A percentile compares a stretch with the other conserved stretches of the same genome.
phyloP scores from a whole-genome alignment of 2,797 vertebrate genomes.

The Adrianichthys oophorus region DNA sequence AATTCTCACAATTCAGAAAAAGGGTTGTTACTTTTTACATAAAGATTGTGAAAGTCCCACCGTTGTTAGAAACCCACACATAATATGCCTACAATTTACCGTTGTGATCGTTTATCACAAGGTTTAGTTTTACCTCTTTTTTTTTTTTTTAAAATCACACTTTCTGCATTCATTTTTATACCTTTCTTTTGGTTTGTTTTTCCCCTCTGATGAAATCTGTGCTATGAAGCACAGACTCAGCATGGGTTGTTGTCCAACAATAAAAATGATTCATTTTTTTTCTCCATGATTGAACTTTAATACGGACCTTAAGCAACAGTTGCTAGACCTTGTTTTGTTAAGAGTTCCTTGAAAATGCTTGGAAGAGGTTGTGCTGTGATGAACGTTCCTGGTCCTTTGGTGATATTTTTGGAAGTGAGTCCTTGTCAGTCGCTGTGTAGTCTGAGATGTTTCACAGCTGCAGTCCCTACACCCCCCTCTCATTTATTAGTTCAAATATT shows the following conservation, averaged over 20 bases:
- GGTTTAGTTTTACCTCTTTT: slow-evolving; percentile 61
- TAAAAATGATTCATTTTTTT: neutral
- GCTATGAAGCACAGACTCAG: slow-evolving; percentile 19
- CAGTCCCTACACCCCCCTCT: slow-evolving; percentile 9
- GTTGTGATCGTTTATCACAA: slow-evolving; percentile 44
- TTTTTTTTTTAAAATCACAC: slow-evolving; percentile 64
- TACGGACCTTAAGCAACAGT: no score
- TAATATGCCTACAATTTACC: slow-evolving; percentile 19
- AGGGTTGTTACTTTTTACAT: neutral
- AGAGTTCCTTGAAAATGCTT: neutral
- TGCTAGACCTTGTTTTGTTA: neutral
- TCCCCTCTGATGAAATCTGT: slow-evolving; percentile 32
- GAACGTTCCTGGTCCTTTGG: slow-evolving; percentile 7
- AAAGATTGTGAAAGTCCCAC: neutral
- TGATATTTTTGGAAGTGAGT: slow-evolving; percentile 59
- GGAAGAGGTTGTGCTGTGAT: slow-evolving; percentile 1
- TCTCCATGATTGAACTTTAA: no score
- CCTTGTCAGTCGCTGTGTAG: slow-evolving; percentile 56
- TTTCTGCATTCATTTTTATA: slow-evolving; percentile 61
- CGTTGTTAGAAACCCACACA: slow-evolving; percentile 38
- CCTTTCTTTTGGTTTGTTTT: slow-evolving; percentile 42
- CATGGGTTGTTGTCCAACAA: slow-evolving; percentile 39
- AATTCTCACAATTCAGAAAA: neutral
- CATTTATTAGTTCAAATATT: slow-evolving; percentile 7
- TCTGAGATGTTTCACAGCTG: slow-evolving; percentile 62